Evolutionary conservation across 1,140 invertebrate genomes (phyloP).

Genomic region (Parapsyche elsis): DNA sequence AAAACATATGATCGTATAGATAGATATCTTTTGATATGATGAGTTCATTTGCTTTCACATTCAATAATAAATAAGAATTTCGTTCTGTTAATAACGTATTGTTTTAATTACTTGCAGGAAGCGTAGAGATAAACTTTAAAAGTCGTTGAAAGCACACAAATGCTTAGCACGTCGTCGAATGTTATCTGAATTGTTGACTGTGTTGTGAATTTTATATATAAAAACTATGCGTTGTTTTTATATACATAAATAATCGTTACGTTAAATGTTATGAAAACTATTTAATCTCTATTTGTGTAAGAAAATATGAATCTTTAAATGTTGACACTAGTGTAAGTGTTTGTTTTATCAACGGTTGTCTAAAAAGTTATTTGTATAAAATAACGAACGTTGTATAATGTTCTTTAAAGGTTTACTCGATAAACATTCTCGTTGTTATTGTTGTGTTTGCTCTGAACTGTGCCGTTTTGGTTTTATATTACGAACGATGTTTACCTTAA

Average conservation of each 20-base stretch:
- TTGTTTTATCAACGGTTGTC: too few relatives aligned
- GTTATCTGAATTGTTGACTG: background rate
- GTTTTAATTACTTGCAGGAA: constrained; percentile 28
- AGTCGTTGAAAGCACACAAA: constrained; percentile 2
- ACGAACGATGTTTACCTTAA: constrained; percentile 45
- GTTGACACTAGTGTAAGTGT: too few relatives aligned
- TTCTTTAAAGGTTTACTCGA: constrained; percentile 42
- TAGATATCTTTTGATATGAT: background rate
- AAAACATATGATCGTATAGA: too few relatives aligned
- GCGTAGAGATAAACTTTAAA: constrained; percentile 43
- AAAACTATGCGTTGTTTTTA: background rate
- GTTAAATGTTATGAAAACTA: background rate
- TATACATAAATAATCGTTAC: background rate
- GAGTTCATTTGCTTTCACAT: constrained; percentile 6
- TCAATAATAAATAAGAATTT: background rate
- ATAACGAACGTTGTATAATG: constrained; percentile 40
- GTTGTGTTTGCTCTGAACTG: constrained; percentile 39
- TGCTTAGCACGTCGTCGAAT: background rate
- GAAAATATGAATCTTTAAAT: too few relatives aligned
- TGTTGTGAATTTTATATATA: constrained; percentile 6
- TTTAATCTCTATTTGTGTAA: too few relatives aligned
- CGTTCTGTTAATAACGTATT: background rate
- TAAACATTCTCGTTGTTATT: constrained; percentile 44
- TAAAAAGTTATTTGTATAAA: too few relatives aligned
- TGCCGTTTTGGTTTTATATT: constrained; percentile 44